phyloP scores from a whole-genome alignment of 2,888 invertebrate species.

The Meganola albula region DNA sequence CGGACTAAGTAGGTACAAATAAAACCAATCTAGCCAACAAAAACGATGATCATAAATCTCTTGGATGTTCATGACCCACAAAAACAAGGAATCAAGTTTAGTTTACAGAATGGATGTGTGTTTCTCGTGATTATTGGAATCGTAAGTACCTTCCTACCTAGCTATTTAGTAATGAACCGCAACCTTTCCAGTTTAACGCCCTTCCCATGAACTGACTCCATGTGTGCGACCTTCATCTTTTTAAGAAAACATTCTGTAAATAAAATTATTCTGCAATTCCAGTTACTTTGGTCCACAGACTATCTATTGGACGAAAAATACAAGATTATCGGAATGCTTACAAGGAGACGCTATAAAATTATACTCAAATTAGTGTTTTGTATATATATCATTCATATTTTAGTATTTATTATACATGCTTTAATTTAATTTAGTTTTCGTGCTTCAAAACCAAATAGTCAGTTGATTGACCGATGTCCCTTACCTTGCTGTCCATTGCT shows the following conservation, averaged over 20 bases:
- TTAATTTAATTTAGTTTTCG: constrained; percentile 2
- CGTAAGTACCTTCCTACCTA: constrained; percentile 14
- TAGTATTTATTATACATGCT: constrained; percentile 24
- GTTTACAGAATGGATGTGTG: constrained; percentile 21
- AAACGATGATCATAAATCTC: constrained; percentile 18
- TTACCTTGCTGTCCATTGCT: not conserved
- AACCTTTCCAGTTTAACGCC: not conserved
- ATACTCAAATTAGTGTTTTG: constrained; percentile 27
- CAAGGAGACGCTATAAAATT: constrained; percentile 18
- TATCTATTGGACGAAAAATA: constrained; percentile 24
- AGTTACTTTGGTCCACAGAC: constrained; percentile 36
- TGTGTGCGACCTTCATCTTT: not conserved
- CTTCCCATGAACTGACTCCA: constrained; percentile 1
- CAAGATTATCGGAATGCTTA: constrained; percentile 20
- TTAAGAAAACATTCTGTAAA: too few relatives aligned
- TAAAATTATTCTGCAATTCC: too few relatives aligned
- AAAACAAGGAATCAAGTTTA: constrained; percentile 13
- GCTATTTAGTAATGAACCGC: not conserved
- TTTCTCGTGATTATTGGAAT: constrained; percentile 20
- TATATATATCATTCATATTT: constrained; percentile 20
- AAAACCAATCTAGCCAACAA: too few relatives aligned
- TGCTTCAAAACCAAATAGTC: not conserved
- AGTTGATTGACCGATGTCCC: not conserved
- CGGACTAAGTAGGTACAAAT: too few relatives aligned
- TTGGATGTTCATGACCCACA: constrained; percentile 15